A percentile compares a stretch with the other conserved stretches of the same genome.
These are phyloP conservation scores for Pachyuromys duprasi DNA, from an alignment of 2,797 vertebrate species.

Conservation along the genomic window DNA sequence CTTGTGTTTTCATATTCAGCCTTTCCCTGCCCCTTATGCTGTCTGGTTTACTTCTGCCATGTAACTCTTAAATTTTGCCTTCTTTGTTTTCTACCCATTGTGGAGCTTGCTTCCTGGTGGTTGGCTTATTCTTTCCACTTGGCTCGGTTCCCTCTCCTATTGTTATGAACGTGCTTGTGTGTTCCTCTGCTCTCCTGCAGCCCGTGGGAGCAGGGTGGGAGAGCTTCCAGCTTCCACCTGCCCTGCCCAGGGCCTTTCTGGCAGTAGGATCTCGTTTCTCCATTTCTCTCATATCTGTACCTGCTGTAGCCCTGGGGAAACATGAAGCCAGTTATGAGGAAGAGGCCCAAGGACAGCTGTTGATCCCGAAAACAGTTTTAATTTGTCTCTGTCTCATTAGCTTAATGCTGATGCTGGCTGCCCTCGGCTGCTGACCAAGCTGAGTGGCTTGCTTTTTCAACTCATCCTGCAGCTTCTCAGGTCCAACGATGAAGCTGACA, in stretches of 20 bases:
- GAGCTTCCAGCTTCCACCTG: not conserved
- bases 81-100: not conserved
- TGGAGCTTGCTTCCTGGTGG: not conserved
- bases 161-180: not conserved
- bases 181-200: not conserved
- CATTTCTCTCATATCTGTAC: slow-evolving; percentile 27
- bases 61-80: not conserved
- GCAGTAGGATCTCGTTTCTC: slow-evolving; percentile 30
- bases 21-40: not conserved
- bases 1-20: not conserved
- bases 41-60: not conserved
- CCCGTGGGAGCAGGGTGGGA: not conserved
- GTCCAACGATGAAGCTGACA: slow-evolving; percentile 81
- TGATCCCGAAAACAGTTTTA: slow-evolving; percentile 79
- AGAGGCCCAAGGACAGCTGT: slow-evolving; percentile 72
- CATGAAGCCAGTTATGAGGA: slow-evolving; percentile 28
- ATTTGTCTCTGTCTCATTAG: slow-evolving; percentile 87
- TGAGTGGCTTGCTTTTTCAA: not conserved
- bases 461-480: slow-evolving; percentile 63
- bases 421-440: slow-evolving; percentile 76
- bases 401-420: slow-evolving; percentile 77
- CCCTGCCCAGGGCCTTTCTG: not conserved
- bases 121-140: not conserved
- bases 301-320: slow-evolving; percentile 47
- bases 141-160: not conserved